These are phyloP conservation scores for Holcopasites calliopsidis DNA, from an alignment of 1,140 invertebrate species.

Conservation along the genomic window DNA sequence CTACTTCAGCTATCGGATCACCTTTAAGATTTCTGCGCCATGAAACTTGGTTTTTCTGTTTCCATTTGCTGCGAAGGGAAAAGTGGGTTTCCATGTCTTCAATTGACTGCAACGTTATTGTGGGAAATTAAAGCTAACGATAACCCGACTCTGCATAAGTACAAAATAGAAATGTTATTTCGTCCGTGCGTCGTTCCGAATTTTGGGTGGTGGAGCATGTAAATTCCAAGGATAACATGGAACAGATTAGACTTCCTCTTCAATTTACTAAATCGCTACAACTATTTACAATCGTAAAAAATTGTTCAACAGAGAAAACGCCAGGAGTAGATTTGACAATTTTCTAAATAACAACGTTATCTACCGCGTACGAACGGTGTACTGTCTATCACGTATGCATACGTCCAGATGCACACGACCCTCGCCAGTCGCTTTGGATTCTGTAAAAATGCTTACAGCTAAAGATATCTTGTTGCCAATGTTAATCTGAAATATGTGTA, in stretches of 20 bases:
- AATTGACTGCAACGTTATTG: no score
- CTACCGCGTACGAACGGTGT: background rate
- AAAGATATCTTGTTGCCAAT: background rate
- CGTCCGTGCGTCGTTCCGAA: no score
- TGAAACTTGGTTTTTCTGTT: no score
- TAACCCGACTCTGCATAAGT: no score
- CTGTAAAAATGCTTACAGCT: slow-evolving; percentile 25
- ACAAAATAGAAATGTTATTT: no score
- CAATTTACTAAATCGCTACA: slow-evolving; percentile 44
- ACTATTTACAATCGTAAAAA: slow-evolving; percentile 53
- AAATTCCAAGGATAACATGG: background rate
- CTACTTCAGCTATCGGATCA: no score
- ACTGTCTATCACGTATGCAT: background rate
- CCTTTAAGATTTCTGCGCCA: no score
- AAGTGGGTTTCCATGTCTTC: no score
- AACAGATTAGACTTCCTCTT: background rate
- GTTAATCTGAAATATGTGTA: background rate
- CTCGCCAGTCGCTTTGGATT: no score
- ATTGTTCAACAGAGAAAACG: slow-evolving; percentile 25
- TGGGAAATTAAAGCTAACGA: no score
- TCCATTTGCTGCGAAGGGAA: no score
- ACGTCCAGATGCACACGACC: background rate
- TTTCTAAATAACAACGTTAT: background rate
- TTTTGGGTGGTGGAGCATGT: no score
- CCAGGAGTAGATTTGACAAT: background rate